Evolutionary conservation across 2,797 vertebrate genomes (phyloP), one percentile per base, ranked within the genome.

Genomic region (Pangasius djambal): DNA sequence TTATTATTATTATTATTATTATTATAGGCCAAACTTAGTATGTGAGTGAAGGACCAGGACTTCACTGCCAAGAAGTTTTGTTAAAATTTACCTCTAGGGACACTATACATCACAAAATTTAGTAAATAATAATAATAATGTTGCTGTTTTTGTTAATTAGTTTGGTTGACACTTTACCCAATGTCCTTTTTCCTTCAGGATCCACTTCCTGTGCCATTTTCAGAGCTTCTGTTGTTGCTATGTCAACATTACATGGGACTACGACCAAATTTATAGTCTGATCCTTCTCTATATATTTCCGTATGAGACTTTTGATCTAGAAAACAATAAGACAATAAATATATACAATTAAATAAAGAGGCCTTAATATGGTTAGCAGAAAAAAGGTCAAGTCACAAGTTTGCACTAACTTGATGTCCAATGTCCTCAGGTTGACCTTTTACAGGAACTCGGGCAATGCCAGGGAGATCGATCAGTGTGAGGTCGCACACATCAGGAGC

Each of bases 241-340:
- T 97, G 91, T 97, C 97, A 93, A 97, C 95, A 0, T 97, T 97
- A 78, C 97, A 94, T 0, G 97, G 96, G 20, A 97, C 95, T 52
- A 97, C 97, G 12, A 97, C 96, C 91, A 97, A 90, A 92, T 94
- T 97, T 89, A 97, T 93, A 0, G 96, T 97, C 91, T 97, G 94
- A 86, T 94, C 92, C 90, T 88, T 95, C 3, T 20, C 1, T 88
- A 97, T 97, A 31, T 93, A 95, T 2, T 31, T 95, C 87, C 0
- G 89, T 77, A 97, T 96, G 6, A 97, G 94, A 0, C 0, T 1
- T 92, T 94, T 96, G 85, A 96, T 97, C 97, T 97, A 78, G 67
- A 82, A 8, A 31, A 25, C 31, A 63, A 50, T 55, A 9, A 55
- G 1, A 34, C 6, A 31, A 78, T 48, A 13, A 31, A 52, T 18